Conservation (phyloP, 2,113 vertebrate genomes). For the Cnemophilus loriae region DNA sequence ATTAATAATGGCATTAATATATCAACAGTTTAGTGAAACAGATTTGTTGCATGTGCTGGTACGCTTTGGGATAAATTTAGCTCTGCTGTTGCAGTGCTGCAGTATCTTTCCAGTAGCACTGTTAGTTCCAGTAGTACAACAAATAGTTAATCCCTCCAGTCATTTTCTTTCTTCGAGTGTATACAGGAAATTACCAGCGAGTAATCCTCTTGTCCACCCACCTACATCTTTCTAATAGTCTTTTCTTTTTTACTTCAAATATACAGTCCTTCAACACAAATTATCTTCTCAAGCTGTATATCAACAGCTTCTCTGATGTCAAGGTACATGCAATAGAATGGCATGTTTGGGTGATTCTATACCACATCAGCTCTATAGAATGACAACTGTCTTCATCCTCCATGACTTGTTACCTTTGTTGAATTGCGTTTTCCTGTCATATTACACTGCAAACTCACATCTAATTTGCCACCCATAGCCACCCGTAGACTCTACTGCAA, state of each 20-base stretch:
- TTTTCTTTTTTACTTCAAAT: neutral
- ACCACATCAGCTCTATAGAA: neutral
- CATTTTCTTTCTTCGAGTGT: neutral
- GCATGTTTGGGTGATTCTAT: neutral
- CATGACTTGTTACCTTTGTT: neutral
- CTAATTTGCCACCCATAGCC: neutral
- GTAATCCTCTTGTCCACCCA: neutral
- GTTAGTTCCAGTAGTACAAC: neutral
- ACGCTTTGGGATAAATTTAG: neutral
- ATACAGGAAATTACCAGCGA: neutral
- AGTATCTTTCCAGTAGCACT: neutral
- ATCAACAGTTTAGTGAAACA: neutral
- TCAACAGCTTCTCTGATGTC: neutral
- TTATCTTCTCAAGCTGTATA: neutral
- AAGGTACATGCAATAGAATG: neutral
- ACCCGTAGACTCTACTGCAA: neutral
- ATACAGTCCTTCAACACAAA: neutral
- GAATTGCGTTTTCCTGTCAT: neutral
- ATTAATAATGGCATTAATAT: neutral
- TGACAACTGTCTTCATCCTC: neutral
- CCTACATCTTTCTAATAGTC: neutral
- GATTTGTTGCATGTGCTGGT: neutral
- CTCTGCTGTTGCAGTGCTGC: neutral
- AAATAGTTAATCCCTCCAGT: neutral
- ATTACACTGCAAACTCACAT: neutral